Conservation (phyloP, 1,140 invertebrate genomes). For the Zaprionus gabonicus region DNA sequence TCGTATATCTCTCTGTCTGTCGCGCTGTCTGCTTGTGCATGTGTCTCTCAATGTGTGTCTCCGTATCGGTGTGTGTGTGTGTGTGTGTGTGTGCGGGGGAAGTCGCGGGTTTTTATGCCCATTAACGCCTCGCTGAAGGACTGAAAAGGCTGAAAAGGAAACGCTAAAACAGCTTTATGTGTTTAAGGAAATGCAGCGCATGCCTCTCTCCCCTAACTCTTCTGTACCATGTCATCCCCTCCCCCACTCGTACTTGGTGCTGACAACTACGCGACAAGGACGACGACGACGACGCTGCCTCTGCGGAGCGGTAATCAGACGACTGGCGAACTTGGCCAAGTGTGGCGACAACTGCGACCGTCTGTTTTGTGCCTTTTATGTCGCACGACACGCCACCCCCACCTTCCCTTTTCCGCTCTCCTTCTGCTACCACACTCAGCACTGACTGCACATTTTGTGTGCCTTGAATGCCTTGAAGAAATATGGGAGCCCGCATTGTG, state of each 20-base stretch:
- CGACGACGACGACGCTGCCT: background rate
- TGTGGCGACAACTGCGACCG: slow-evolving; percentile 57
- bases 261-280: slow-evolving; percentile 56
- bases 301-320: slow-evolving; percentile 55
- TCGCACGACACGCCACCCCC: background rate
- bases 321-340: slow-evolving; percentile 64
- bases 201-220: slow-evolving; percentile 2
- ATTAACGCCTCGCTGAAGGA: slow-evolving; percentile 60
- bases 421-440: background rate
- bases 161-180: slow-evolving; percentile 69
- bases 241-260: background rate
- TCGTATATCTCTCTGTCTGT: slow-evolving; percentile 33
- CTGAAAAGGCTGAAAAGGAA: slow-evolving; percentile 58
- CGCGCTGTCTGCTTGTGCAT: slow-evolving; percentile 1
- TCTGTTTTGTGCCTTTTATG: slow-evolving; percentile 60
- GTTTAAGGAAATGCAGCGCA: slow-evolving; percentile 64
- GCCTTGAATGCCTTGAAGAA: slow-evolving; percentile 54
- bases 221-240: background rate
- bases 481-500: slow-evolving; percentile 49
- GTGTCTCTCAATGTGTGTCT: slow-evolving; percentile 1
- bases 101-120: slow-evolving; percentile 50
- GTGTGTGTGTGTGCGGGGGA: background rate
- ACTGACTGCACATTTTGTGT: slow-evolving; percentile 52
- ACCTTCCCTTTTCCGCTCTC: background rate
- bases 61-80: background rate